phyloP scores from a whole-genome alignment of 2,888 invertebrate species.

The Netelia melanura region DNA sequence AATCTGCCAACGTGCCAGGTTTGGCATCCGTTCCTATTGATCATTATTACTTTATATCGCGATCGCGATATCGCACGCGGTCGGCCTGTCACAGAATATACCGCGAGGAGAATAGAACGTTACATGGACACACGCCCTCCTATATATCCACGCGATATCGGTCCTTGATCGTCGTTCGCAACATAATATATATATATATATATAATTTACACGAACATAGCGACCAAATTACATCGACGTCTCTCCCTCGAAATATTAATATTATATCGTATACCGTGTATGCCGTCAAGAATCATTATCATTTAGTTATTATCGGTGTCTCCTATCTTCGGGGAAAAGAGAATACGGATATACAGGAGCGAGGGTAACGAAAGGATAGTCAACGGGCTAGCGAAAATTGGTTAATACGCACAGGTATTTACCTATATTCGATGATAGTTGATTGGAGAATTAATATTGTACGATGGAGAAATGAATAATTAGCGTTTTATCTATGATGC shows the following conservation, averaged over 20 bases:
- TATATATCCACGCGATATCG: conserved; percentile 48
- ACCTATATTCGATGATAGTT: too few relatives aligned
- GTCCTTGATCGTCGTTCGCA: conserved; percentile 36
- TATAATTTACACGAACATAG: conserved; percentile 1
- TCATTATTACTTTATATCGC: conserved; percentile 66
- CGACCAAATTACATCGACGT: conserved; percentile 56
- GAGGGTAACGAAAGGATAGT: neutral
- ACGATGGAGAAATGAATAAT: too few relatives aligned
- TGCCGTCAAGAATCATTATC: conserved; percentile 40
- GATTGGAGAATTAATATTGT: too few relatives aligned
- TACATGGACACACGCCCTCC: conserved; percentile 8
- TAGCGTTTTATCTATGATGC: too few relatives aligned
- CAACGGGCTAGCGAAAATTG: conserved; percentile 14
- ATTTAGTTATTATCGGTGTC: conserved; percentile 55
- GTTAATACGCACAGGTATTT: too few relatives aligned
- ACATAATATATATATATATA: neutral
- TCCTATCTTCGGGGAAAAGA: conserved; percentile 29
- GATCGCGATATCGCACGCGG: conserved; percentile 61
- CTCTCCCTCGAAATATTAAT: conserved; percentile 58
- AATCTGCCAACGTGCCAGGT: conserved; percentile 54
- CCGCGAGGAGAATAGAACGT: conserved; percentile 16
- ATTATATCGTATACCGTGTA: conserved; percentile 44
- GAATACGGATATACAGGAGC: neutral
- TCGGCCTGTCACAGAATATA: conserved; percentile 10
- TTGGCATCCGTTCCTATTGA: conserved; percentile 68